Base-by-base conservation (phyloP, 2,888 invertebrate genomes). In the Heliconius sara region DNA sequence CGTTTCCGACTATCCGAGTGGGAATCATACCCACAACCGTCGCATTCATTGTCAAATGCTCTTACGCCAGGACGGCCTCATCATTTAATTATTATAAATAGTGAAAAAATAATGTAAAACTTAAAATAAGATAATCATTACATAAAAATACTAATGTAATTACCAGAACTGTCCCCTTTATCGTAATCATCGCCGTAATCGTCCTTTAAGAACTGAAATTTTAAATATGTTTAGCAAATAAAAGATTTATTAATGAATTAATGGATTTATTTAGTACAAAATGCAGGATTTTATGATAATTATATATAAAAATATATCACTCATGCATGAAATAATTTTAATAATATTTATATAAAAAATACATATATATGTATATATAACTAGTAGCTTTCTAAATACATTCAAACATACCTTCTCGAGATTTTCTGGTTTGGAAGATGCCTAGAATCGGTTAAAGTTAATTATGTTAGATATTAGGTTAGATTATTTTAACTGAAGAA, bases 391-490 rank as follows among this genome's bases (percentile, higher is more conserved):
- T 52, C 65, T 30, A 30, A 72, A 76, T 68, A 63, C 68, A 27
- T n/a, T 60, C 60, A 60, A 47, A 80, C 81, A 27, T 80, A 78
- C 80, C 77, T 57, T 71, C 67, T 80, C 77, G 25, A 80, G 74
- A 80, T 82, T 82, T 65, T 82, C 80, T 82, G 80, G 80, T 34
- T 74, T 70, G 34, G 22, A 12, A 72, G 66, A 75, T 75, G 47
- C 80, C 82, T 82, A 80, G 77, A 82, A 82, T 78, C 71, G 65
- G 52, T 80, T 80, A 77, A 71, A 27, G 74, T 80, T 80, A 77
- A 80, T 78, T 39, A 60, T 16, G 73, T 73, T 73, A 73, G 57
- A 34, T 16, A 19, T 34, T 57, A 73, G n/a, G 57, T 30, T 60
- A 30, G 30, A 22, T 57, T 57, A 57, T 72, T 73, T 68, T n/a